Conservation (phyloP, 2,113 vertebrate genomes). For the Paratilapia polleni region DNA sequence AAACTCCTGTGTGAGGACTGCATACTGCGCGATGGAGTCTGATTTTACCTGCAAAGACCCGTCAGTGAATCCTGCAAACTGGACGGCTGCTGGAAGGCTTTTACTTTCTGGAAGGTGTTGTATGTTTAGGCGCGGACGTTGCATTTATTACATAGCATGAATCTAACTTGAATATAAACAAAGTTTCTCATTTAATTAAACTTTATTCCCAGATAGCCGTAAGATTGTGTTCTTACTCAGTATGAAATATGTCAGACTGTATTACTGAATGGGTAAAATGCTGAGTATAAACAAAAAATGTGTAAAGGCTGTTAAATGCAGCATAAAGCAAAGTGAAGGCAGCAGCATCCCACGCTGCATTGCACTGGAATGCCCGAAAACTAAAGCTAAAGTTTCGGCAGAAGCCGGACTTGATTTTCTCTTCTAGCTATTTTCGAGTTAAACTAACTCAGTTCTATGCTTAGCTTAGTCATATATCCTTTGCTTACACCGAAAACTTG, state of each 20-base stretch:
- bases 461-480: neutral
- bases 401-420: neutral
- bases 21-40: slow-evolving; percentile 18
- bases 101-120: neutral
- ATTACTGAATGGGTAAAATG: neutral
- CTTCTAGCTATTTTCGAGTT: neutral
- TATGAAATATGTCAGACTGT: neutral
- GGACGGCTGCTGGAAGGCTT: neutral
- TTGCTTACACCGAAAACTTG: neutral
- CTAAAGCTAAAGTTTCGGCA: neutral
- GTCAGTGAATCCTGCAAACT: neutral
- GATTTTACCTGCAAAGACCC: slow-evolving; percentile 33
- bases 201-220: neutral
- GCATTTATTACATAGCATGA: neutral
- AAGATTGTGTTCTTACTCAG: neutral
- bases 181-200: neutral
- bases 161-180: neutral
- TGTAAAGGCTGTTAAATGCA: neutral
- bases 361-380: slow-evolving; percentile 21
- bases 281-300: neutral
- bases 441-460: neutral
- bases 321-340: neutral
- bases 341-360: slow-evolving; percentile 38
- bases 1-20: slow-evolving; percentile 22
- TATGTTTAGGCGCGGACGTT: neutral